Evolutionary conservation across 2,113 vertebrate genomes (phyloP), one percentile per base, ranked within the genome.

Genomic region (Phainopepla nitens): DNA sequence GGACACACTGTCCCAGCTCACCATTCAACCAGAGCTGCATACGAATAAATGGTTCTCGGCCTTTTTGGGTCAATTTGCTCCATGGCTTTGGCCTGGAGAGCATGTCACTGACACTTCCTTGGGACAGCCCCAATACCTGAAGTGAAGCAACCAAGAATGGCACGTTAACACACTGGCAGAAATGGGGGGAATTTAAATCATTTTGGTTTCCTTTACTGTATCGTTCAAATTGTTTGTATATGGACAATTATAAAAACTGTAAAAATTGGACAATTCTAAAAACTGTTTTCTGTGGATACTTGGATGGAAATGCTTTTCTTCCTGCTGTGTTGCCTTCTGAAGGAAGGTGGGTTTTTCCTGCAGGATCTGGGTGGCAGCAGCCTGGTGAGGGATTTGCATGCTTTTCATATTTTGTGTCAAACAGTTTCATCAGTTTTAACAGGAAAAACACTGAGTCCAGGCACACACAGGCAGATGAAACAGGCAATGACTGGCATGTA

Each of bases 11-110:
- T 89, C 99, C 98, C 95, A 99, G 99, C 96, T 99, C 99, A 85
- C 99, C 99, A n/a, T 99, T 99, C 94, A 99, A 98, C 99, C 99
- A 99, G 82, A 99, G 98, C 97, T 99, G 99, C 99, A 99, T 99
- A 94, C 99, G 98, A 97, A 99, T 99, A 98, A 99, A 99, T 90
- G 99, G 98, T 97, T 99, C 99, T 56, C 99, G 98, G 98, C 98
- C 99, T 98, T 99, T 99, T 98, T 99, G 99, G 86, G 99, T 99
- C 98, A 99, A 96, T 97, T 99, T 99, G 97, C 99, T 99, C 99
- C 99, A 99, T 21, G 99, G 98, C 98, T 99, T 99, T 84, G 99
- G 99, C 96, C 99, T 98, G 93, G 99, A 99, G 90, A 99, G 98
- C 98, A 99, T 98, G 98, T 99, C 99, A 44, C 98, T 99, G 98